phyloP scores from a whole-genome alignment of 2,888 invertebrate genomes.

The Galerucella calmariensis region DNA sequence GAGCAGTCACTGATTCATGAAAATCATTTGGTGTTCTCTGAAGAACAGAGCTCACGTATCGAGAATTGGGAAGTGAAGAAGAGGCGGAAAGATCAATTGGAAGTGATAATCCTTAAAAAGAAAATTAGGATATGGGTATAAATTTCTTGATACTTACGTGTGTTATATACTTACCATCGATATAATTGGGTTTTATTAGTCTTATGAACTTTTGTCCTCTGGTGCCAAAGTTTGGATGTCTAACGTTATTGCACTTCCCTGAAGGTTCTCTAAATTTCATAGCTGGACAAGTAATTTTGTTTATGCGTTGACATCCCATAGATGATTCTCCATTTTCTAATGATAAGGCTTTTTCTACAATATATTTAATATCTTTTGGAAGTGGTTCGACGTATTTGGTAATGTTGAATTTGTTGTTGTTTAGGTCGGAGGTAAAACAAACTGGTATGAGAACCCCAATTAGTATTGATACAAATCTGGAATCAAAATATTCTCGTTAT shows the following conservation, averaged over 20 bases:
- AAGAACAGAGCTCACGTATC: conserved; percentile 70
- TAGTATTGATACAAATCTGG: conserved; percentile 29
- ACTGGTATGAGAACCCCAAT: conserved; percentile 34
- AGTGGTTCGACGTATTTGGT: conserved; percentile 58
- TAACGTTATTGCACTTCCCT: conserved; percentile 90
- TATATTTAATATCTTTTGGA: conserved; percentile 58
- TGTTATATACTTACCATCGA: conserved; percentile 72
- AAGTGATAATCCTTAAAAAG: conserved; percentile 63
- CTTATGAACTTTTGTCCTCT: conserved; percentile 82
- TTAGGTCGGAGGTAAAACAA: conserved; percentile 22
- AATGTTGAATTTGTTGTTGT: conserved; percentile 52
- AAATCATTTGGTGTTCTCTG: conserved; percentile 69
- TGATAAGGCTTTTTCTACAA: conserved; percentile 57
- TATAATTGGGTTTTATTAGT: conserved; percentile 77
- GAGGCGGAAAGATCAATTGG: conserved; percentile 68
- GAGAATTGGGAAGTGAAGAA: conserved; percentile 73
- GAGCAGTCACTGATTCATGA: conserved; percentile 81
- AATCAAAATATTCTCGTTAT: conserved; percentile 5
- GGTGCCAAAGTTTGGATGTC: conserved; percentile 85
- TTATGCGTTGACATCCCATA: conserved; percentile 60
- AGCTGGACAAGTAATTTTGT: conserved; percentile 77
- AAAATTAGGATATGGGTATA: too few species aligned
- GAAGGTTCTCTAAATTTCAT: conserved; percentile 84
- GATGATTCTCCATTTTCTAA: conserved; percentile 52
- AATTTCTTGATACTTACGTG: too few species aligned